These are phyloP conservation scores for Mesaphorura yosii DNA, from an alignment of 1,140 invertebrate species.

Conservation along the genomic window DNA sequence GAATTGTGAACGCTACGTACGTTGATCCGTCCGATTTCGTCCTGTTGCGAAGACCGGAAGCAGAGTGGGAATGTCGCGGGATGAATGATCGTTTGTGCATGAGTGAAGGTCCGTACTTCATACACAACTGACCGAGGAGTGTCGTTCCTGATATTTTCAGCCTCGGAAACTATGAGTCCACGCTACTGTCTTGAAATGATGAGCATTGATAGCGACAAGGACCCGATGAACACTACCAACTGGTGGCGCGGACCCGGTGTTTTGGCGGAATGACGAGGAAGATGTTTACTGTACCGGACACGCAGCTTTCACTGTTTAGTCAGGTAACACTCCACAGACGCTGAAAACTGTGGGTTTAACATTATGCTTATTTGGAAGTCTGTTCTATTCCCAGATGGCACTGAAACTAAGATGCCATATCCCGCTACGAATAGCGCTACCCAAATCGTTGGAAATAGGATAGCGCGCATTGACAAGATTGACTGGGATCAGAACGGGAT, in stretches of 20 bases:
- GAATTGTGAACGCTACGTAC: not conserved
- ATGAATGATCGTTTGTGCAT: constrained; percentile 4
- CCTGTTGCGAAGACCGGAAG: not conserved
- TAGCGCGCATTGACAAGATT: constrained; percentile 11
- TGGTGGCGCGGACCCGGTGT: constrained; percentile 16
- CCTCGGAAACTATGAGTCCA: constrained; percentile 16
- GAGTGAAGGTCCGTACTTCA: constrained; percentile 18
- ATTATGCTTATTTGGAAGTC: not conserved
- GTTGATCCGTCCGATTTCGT: not conserved
- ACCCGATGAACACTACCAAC: constrained; percentile 10
- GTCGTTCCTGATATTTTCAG: constrained; percentile 14
- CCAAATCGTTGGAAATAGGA: not conserved
- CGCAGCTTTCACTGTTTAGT: constrained; percentile 10
- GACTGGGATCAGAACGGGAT: constrained; percentile 3
- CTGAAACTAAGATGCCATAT: constrained; percentile 9
- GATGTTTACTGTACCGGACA: constrained; percentile 13
- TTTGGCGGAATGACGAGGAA: constrained; percentile 15
- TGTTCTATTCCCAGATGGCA: not conserved
- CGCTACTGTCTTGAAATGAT: constrained; percentile 21
- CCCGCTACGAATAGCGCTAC: constrained; percentile 2
- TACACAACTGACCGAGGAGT: constrained; percentile 11
- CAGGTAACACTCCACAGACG: constrained; percentile 11
- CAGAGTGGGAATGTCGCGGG: constrained; percentile 14
- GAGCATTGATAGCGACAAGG: constrained; percentile 13
- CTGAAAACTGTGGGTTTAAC: not conserved